Evolutionary conservation across 2,888 invertebrate species (phyloP).

Genomic region (Eupithecia tripunctaria): DNA sequence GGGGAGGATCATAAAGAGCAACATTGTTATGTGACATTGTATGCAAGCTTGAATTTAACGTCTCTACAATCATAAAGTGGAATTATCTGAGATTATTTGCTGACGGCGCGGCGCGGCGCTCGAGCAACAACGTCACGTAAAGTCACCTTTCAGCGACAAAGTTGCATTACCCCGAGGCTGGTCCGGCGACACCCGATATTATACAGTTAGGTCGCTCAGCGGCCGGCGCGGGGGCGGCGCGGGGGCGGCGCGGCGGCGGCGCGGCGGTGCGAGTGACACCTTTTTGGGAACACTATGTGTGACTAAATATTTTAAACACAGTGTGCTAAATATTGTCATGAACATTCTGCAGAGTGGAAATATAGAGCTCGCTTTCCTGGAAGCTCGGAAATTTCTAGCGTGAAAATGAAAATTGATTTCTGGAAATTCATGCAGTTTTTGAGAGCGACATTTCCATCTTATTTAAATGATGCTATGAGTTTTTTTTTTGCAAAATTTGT

Average conservation of each 20-base stretch:
- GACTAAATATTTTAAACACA: background rate
- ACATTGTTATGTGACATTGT: background rate
- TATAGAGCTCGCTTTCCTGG: background rate
- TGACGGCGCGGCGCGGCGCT: background rate
- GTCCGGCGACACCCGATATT: constrained; percentile 7
- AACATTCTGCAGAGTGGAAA: background rate
- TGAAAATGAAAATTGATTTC: background rate
- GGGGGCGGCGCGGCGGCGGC: too few species aligned
- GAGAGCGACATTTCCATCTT: constrained; percentile 11
- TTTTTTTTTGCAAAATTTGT: constrained; percentile 6
- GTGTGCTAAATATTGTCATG: background rate
- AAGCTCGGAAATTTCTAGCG: background rate
- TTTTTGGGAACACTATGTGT: constrained; percentile 13
- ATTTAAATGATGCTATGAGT: background rate
- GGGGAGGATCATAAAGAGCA: background rate
- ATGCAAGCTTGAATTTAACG: constrained; percentile 20
- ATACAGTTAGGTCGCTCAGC: background rate
- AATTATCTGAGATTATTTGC: constrained; percentile 16
- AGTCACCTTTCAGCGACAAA: constrained; percentile 17
- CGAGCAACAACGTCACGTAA: constrained; percentile 1
- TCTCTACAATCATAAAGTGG: constrained; percentile 29
- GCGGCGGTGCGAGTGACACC: constrained; percentile 16
- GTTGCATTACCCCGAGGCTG: constrained; percentile 14
- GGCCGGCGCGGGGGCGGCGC: background rate
- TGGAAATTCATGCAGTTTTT: background rate